Base-by-base conservation (phyloP, 2,113 vertebrate species). In the Puntigrus tetrazona region DNA sequence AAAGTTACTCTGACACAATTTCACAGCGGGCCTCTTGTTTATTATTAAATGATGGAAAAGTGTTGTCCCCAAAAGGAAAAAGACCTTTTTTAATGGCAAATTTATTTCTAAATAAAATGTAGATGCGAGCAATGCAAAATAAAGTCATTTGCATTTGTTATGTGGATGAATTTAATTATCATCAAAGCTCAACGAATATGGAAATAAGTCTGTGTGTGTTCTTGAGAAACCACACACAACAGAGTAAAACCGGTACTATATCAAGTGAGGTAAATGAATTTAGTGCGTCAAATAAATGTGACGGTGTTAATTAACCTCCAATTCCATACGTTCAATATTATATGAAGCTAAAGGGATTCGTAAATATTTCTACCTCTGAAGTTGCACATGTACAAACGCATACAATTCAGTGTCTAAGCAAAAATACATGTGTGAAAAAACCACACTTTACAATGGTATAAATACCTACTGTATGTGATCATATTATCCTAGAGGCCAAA, bases 161-260 rank as follows among this genome's bases (percentile, higher is more conserved):
- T 72, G 67, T n/a, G 36, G 36, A 72, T 41, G 67, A 36, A 41
- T 72, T 72, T n/a, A 41, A 72, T 72, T 72, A 72, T 41, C 67
- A 72, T 72, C 67, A 72, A 72, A 72, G 36, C 67, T 72, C 67
- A 72, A 6, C 4, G 1, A n/a, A 16, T 72, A 72, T 41, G 67
- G 18, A 72, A 72, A 41, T 70, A 38, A 9, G 67, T 67, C 27
- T 34, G 63, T 72, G 67, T 70, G 67, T 70, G 36, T 72, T 36
- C 41, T 74, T 74, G 41, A 74, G 41, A 38, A 70, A 36, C 67
- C 36, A n/a, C 67, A 70, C 36, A 41, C 20, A 70, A 38, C 34
- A 70, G 9, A 70, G 29, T 16, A 27, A 70, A 13, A 70, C 9
- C 0, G 7, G 22, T 36, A 6, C 38, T 38, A 3, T 70, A 70